phyloP scores from a whole-genome alignment of 2,888 invertebrate species.

The Gerris lacustris region DNA sequence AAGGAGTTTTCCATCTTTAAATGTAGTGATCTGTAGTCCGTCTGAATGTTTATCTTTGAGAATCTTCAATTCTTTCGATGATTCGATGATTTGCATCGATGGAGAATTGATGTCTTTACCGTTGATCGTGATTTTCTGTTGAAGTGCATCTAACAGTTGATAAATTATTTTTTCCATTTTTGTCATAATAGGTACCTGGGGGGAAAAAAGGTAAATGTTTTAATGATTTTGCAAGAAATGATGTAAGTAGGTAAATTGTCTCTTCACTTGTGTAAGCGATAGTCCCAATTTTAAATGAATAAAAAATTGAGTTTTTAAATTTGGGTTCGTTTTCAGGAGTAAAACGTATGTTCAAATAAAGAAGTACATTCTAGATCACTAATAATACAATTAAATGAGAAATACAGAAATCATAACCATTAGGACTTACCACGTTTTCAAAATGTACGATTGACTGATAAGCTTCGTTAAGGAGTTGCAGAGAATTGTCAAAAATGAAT shows the following conservation, averaged over 20 bases:
- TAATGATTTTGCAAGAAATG: too few species aligned
- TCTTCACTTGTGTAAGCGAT: too few species aligned
- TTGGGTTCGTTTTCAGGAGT: too few species aligned
- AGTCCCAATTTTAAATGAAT: too few species aligned
- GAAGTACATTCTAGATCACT: too few species aligned
- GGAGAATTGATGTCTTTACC: background rate
- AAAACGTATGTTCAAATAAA: too few species aligned
- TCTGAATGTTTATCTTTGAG: background rate
- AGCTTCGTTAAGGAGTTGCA: background rate
- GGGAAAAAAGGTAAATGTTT: too few species aligned
- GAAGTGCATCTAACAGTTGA: background rate
- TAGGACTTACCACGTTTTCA: background rate
- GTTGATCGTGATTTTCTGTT: background rate
- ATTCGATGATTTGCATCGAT: background rate
- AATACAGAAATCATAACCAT: too few species aligned
- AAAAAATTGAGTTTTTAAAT: too few species aligned
- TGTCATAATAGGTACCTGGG: background rate
- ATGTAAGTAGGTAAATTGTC: too few species aligned
- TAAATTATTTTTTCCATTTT: background rate
- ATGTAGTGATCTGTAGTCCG: background rate
- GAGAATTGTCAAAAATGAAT: background rate
- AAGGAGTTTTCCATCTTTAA: background rate
- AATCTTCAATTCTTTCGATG: background rate
- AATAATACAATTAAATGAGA: too few species aligned
- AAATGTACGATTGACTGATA: background rate